Evolutionary conservation across 2,113 vertebrate genomes (phyloP).

Genomic region (Gobius niger): DNA sequence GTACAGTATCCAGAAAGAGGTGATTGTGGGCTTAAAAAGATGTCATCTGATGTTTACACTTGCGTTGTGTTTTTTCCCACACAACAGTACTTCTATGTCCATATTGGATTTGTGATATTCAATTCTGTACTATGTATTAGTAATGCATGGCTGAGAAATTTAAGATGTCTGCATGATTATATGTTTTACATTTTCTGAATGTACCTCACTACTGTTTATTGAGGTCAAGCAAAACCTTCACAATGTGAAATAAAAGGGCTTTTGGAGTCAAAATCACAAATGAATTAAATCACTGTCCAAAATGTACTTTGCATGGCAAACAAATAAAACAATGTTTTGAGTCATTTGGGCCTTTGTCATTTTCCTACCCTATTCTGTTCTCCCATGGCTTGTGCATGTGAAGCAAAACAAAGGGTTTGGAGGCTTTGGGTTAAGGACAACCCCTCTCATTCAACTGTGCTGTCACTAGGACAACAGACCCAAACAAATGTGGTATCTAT

Average conservation of each 20-base stretch:
- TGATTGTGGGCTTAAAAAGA: constrained; percentile 22
- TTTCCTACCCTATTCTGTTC: background rate
- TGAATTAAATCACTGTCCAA: constrained; percentile 39
- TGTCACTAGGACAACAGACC: constrained; percentile 51
- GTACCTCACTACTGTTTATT: constrained; percentile 39
- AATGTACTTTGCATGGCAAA: constrained; percentile 11
- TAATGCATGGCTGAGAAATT: constrained; percentile 48
- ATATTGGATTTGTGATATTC: constrained; percentile 64
- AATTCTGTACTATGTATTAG: constrained; percentile 42
- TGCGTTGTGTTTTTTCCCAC: constrained; percentile 36
- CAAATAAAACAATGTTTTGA: constrained; percentile 18
- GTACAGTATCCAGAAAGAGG: constrained; percentile 17
- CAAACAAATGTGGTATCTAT: constrained; percentile 51
- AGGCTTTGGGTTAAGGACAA: background rate
- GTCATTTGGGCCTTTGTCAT: background rate
- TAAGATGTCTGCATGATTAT: constrained; percentile 50
- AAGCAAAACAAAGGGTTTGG: constrained; percentile 18
- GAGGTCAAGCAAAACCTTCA: constrained; percentile 49
- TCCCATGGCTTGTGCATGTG: background rate
- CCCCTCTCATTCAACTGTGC: constrained; percentile 15
- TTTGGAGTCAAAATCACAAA: constrained; percentile 41
- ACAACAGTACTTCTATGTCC: constrained; percentile 60
- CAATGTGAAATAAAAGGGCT: constrained; percentile 59
- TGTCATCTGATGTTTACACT: constrained; percentile 8
- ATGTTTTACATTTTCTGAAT: constrained; percentile 58